Conservation (phyloP, 92 coral and sea anemone genomes). For the Porites divaricata region DNA sequence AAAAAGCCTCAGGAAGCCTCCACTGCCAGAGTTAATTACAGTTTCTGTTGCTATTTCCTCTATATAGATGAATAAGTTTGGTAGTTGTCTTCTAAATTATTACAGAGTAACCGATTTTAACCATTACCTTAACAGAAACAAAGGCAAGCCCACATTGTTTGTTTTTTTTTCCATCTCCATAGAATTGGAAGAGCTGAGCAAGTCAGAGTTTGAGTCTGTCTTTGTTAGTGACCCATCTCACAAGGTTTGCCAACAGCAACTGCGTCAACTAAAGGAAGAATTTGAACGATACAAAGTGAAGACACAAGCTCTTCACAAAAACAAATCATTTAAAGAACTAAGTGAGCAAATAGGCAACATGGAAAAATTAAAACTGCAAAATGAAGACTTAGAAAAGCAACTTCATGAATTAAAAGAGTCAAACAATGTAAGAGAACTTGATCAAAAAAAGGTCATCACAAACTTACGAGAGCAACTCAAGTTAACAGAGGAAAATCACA, state of each 20-base stretch:
- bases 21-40: no score
- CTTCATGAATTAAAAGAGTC: slow-evolving; percentile 75
- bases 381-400: slow-evolving; percentile 68
- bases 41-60: no score
- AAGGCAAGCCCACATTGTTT: background rate
- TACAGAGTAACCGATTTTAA: no score
- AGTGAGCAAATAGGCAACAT: slow-evolving; percentile 78
- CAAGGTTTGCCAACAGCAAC: slow-evolving; percentile 90
- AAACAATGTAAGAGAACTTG: slow-evolving; percentile 61
- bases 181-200: slow-evolving; percentile 85
- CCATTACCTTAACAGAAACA: no score
- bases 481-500: slow-evolving; percentile 57
- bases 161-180: background rate
- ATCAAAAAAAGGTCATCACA: slow-evolving; percentile 49
- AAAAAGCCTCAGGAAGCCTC: no score
- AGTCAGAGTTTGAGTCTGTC: slow-evolving; percentile 94
- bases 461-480: slow-evolving; percentile 63
- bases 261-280: slow-evolving; percentile 94
- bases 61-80: no score
- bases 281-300: slow-evolving; percentile 94
- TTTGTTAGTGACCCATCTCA: slow-evolving; percentile 90
- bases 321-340: slow-evolving; percentile 83
- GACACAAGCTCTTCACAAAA: slow-evolving; percentile 80
- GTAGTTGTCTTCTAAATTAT: no score
- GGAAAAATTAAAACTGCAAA: slow-evolving; percentile 74